These are phyloP conservation scores for Euclidia mi DNA, from an alignment of 2,888 invertebrate species.

Conservation along the genomic window DNA sequence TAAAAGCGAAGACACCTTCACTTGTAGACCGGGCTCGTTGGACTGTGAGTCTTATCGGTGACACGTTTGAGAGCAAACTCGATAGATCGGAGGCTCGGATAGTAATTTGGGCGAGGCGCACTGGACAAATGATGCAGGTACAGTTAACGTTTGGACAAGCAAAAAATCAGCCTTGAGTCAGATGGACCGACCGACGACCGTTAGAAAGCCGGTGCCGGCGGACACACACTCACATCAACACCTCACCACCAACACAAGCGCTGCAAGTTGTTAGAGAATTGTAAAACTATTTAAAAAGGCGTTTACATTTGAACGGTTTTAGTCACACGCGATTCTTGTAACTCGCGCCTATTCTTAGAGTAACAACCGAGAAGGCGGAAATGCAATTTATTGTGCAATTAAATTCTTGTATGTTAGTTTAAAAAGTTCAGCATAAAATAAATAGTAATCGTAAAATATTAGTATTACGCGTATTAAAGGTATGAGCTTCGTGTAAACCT, in stretches of 20 bases:
- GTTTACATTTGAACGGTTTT: slow-evolving; percentile 50
- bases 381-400: slow-evolving; percentile 2
- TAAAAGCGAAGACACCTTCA: slow-evolving; percentile 27
- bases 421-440: not conserved
- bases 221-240: slow-evolving; percentile 58
- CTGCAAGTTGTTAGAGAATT: slow-evolving; percentile 45
- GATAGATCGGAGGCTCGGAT: slow-evolving; percentile 44
- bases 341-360: not conserved
- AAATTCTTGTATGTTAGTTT: not conserved
- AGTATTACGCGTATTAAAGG: not conserved
- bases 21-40: not conserved
- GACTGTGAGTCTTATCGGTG: slow-evolving; percentile 36
- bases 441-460: not conserved
- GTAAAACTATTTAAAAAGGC: slow-evolving; percentile 45
- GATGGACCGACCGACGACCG: slow-evolving; percentile 61
- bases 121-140: slow-evolving; percentile 72
- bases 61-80: slow-evolving; percentile 57
- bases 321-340: slow-evolving; percentile 16
- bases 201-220: slow-evolving; percentile 68
- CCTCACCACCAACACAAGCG: slow-evolving; percentile 35
- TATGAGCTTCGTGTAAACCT: not conserved
- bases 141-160: slow-evolving; percentile 85
- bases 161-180: slow-evolving; percentile 75
- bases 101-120: slow-evolving; percentile 64
- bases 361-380: not conserved